Conservation (phyloP, 2,113 vertebrate species). For the Neoarius graeffei region DNA sequence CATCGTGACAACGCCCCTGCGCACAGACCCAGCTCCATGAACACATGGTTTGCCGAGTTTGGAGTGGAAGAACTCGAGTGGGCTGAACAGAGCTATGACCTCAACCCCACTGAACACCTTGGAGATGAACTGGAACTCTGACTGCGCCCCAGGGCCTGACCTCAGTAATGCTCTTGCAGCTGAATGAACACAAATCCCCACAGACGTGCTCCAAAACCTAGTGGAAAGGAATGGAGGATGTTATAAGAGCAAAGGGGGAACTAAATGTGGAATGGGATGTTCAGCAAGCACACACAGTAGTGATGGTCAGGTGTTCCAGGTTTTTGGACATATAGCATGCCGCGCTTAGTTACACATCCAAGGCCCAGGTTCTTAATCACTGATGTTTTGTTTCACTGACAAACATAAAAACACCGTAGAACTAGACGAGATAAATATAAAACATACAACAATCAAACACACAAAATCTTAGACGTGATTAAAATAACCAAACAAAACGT, state of each 20-base stretch:
- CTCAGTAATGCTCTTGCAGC: not conserved
- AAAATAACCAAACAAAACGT: too few relatives aligned
- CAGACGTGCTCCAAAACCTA: too few relatives aligned
- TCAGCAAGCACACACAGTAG: not conserved
- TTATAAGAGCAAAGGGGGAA: not conserved
- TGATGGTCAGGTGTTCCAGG: not conserved
- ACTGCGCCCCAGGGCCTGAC: not conserved
- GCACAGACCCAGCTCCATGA: not conserved
- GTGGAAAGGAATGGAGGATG: not conserved
- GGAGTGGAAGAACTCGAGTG: not conserved
- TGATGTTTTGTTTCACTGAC: too few relatives aligned
- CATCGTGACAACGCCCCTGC: too few relatives aligned
- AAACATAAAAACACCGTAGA: too few relatives aligned
- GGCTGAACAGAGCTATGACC: not conserved
- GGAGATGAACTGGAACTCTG: not conserved
- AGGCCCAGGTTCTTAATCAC: too few relatives aligned
- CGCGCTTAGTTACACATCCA: too few relatives aligned
- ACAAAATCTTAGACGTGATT: too few relatives aligned
- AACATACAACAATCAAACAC: too few relatives aligned
- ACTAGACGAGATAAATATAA: too few relatives aligned
- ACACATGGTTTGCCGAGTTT: not conserved
- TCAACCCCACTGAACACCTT: not conserved
- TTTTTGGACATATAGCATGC: not conserved
- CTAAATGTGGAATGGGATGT: not conserved
- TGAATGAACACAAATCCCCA: too few relatives aligned